phyloP scores from a whole-genome alignment of 2,797 vertebrate genomes.

The Melanotaenia trifasciata region DNA sequence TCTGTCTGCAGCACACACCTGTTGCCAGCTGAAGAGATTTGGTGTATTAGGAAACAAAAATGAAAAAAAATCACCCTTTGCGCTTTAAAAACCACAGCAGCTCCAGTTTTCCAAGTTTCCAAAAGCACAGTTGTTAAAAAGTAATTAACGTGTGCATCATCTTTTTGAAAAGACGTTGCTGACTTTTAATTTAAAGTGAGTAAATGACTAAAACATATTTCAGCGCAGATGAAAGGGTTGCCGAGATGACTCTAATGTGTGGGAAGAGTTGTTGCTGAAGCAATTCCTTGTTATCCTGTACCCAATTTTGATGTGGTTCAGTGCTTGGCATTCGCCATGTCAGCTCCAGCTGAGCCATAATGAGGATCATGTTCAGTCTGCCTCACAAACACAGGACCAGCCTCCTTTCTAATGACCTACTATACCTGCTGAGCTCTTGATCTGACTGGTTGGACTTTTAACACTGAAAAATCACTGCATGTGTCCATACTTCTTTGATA shows the following conservation, averaged over 20 bases:
- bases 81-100: not conserved
- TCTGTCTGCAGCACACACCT: not conserved
- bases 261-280: conserved; percentile 43
- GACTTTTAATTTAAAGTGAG: not conserved
- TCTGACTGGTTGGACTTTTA: conserved; percentile 3
- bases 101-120: not conserved
- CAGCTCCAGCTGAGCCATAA: conserved; percentile 69
- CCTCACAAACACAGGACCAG: conserved; percentile 25
- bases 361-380: conserved; percentile 49
- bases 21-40: too few relatives aligned
- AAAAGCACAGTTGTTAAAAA: not conserved
- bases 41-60: too few relatives aligned
- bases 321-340: conserved; percentile 44
- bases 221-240: not conserved
- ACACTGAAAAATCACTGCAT: not conserved
- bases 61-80: too few relatives aligned
- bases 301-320: conserved; percentile 54
- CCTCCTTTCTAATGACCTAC: conserved; percentile 31
- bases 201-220: not conserved
- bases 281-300: conserved; percentile 51
- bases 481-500: not conserved
- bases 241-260: conserved; percentile 2
- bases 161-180: not conserved
- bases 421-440: conserved; percentile 31
- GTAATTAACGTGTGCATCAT: not conserved